Evolutionary conservation across 2,797 vertebrate genomes (phyloP), one percentile per base, ranked within the genome.

Genomic region (Rhynchotus rufescens): DNA sequence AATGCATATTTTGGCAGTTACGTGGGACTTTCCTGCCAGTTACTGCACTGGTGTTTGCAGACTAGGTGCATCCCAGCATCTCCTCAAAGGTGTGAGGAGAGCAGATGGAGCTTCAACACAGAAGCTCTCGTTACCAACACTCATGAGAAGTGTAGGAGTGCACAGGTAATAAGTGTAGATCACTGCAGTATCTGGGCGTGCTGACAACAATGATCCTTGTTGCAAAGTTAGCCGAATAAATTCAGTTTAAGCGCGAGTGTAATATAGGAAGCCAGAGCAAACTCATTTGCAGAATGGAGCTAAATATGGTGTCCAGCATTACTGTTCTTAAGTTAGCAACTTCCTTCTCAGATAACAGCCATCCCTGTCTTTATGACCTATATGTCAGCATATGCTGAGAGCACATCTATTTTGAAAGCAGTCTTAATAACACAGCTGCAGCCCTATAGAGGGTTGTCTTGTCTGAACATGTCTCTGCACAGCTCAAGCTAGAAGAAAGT

Each of bases 341-440:
- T 92, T 87, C 57, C 52, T 86, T 76, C 71, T 84, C 89, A 60
- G 88, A 77, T 86, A 82, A 75, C 45, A 45, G 22, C 54, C 54
- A 77, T 68, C 62, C 47, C 80, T 80, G 45, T 80, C 61, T 71
- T 60, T 62, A 42, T 86, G 89, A 84, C 92, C 89, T 45, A 11
- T 45, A 38, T 75, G 75, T 88, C 86, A 82, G 76, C 83, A 52
- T 28, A 52, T 64, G 89, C 87, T 84, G 64, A 67, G 51, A 93
- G 73, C 56, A 78, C 62, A 72, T 73, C 77, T 92, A 19, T 91
- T 95, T 86, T 77, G 61, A 80, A 94, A 79, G 13, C 65, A 56
- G 32, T 6, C 28, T 73, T 65, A 80, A 49, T 79, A 89, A 84
- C 42, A 36, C 54, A 92, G 75, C 86, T 91, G 68, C 83, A 92